Conservation (phyloP, 2,797 vertebrate species). For the Hemitrygon akajei region DNA sequence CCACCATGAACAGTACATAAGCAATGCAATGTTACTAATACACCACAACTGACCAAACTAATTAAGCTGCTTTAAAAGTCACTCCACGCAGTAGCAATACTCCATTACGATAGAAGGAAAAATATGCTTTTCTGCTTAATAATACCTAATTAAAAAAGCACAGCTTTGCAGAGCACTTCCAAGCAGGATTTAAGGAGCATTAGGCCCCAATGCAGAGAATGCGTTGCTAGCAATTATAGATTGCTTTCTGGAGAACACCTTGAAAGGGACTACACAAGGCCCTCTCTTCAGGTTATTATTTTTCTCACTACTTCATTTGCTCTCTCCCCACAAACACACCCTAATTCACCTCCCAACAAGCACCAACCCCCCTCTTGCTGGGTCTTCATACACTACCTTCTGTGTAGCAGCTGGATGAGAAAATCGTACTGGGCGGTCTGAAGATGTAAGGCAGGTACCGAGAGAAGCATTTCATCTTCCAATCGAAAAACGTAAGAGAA, state of each 20-base stretch:
- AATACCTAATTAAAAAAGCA: neutral
- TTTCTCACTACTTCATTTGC: neutral
- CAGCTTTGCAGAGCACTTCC: neutral
- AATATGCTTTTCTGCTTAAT: neutral
- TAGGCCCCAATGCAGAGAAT: neutral
- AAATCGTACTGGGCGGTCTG: slow-evolving; percentile 85
- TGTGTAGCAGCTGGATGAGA: slow-evolving; percentile 87
- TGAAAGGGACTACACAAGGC: slow-evolving; percentile 46
- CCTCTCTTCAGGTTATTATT: slow-evolving; percentile 42
- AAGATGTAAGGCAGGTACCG: slow-evolving; percentile 91
- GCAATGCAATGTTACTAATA: neutral
- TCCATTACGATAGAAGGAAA: neutral
- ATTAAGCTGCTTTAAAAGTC: neutral
- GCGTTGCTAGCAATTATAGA: neutral
- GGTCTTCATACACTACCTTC: slow-evolving; percentile 72
- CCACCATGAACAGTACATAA: neutral
- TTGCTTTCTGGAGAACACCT: slow-evolving; percentile 27
- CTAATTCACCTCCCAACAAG: slow-evolving; percentile 44
- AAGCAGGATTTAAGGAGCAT: neutral
- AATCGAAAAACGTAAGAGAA: slow-evolving; percentile 45
- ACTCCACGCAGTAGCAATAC: neutral
- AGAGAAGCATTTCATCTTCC: slow-evolving; percentile 97
- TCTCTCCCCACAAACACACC: no score
- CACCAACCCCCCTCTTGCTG: slow-evolving; percentile 43
- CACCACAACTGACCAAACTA: slow-evolving; percentile 27